These are phyloP conservation scores for Ia io DNA, from an alignment of 2,113 vertebrate species.

Conservation along the genomic window DNA sequence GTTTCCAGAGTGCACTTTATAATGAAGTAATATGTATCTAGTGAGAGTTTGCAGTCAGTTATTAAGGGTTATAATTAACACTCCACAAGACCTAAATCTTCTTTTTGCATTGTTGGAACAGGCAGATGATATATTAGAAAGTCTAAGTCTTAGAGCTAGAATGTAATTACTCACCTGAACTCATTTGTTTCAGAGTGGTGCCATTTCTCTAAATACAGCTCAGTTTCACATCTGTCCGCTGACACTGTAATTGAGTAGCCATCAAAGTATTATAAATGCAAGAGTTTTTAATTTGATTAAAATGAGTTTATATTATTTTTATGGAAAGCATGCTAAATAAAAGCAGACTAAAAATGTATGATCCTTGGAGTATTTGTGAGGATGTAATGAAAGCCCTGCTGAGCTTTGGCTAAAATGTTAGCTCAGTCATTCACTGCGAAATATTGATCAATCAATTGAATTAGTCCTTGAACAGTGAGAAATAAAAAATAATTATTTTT, in stretches of 20 bases:
- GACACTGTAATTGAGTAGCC: not conserved
- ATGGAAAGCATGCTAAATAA: not conserved
- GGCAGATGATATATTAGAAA: constrained; percentile 20
- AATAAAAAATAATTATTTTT: not conserved
- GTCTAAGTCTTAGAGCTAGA: not conserved
- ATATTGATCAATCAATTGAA: not conserved
- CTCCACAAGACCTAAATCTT: not conserved
- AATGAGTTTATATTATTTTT: not conserved
- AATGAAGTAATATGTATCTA: not conserved
- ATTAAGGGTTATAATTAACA: constrained; percentile 1
- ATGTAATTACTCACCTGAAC: constrained; percentile 45
- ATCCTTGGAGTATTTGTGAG: not conserved
- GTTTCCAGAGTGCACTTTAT: not conserved
- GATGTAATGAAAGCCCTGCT: not conserved
- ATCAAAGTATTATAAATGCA: not conserved
- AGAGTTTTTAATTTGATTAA: not conserved
- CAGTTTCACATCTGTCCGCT: not conserved
- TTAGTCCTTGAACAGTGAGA: not conserved
- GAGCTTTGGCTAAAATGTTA: not conserved
- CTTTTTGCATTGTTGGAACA: not conserved
- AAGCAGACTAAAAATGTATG: not conserved
- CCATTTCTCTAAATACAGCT: constrained; percentile 32
- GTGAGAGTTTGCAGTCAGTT: not conserved
- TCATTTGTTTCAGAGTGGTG: not conserved
- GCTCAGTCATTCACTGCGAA: not conserved